These are phyloP conservation scores for Ectemnius cavifrons DNA, from an alignment of 2,888 invertebrate species.

Conservation along the genomic window DNA sequence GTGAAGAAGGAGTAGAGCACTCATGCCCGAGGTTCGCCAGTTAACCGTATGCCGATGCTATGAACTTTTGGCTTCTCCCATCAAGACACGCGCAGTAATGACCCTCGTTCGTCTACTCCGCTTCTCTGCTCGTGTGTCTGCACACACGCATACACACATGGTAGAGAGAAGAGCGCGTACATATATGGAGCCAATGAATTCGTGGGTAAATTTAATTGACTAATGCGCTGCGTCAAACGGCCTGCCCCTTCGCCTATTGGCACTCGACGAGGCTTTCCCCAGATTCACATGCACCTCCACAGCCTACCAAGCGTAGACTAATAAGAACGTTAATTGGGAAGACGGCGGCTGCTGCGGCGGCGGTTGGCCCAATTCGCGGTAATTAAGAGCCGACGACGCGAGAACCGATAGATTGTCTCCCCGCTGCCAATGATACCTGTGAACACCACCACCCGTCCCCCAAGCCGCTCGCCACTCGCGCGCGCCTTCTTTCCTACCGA, in stretches of 20 bases:
- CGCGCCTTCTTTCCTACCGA: too few species aligned
- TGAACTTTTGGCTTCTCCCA: constrained; percentile 68
- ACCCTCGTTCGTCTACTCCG: constrained; percentile 39
- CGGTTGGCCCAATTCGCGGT: constrained; percentile 2
- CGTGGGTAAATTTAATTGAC: constrained; percentile 42
- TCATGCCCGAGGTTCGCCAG: constrained; percentile 37
- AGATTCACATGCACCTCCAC: not conserved
- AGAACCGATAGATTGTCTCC: not conserved
- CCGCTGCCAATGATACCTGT: not conserved
- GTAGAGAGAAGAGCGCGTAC: constrained; percentile 6
- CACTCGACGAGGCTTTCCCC: constrained; percentile 16
- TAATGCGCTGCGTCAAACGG: constrained; percentile 32
- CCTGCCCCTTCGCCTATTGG: constrained; percentile 24
- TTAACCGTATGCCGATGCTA: constrained; percentile 39
- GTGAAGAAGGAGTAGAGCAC: constrained; percentile 12
- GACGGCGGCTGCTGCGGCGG: not conserved
- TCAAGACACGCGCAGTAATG: constrained; percentile 42
- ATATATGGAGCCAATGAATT: constrained; percentile 31
- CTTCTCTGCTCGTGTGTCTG: not conserved
- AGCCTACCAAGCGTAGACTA: constrained; percentile 6
- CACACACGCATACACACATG: not conserved
- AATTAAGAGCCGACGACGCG: constrained; percentile 8
- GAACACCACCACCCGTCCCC: not conserved
- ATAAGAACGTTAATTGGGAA: constrained; percentile 15
- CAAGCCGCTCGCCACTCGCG: too few species aligned